Conservation (phyloP, 2,888 invertebrate species). For the Rhodophaea formosa region DNA sequence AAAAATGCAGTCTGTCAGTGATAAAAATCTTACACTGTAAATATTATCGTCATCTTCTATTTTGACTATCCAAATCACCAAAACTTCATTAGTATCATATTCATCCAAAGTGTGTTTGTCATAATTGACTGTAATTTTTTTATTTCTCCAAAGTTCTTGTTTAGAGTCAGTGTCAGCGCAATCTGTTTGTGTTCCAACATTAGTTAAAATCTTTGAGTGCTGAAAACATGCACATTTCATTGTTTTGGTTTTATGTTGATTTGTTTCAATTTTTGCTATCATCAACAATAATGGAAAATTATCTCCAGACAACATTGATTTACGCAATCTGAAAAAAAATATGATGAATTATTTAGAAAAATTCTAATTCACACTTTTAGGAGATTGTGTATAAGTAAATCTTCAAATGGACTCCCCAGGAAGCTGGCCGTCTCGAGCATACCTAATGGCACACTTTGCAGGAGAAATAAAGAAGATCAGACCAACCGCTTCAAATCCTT, state of each 20-base stretch:
- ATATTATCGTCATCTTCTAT: slow-evolving; percentile 31
- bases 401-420: no score
- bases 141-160: background rate
- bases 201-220: background rate
- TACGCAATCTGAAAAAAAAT: background rate
- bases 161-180: background rate
- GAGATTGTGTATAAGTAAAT: no score
- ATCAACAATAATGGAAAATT: background rate
- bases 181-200: background rate
- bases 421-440: no score
- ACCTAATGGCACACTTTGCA: no score
- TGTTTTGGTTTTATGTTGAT: background rate
- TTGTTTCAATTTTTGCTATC: background rate
- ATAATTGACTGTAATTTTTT: background rate
- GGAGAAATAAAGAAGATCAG: no score
- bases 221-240: background rate
- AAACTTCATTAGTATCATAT: background rate
- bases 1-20: slow-evolving; percentile 3
- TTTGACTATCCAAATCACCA: slow-evolving; percentile 44
- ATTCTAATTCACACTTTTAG: no score
- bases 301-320: background rate
- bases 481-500: no score
- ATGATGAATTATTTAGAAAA: background rate
- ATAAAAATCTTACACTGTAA: slow-evolving; percentile 32
- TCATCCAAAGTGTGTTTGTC: background rate